Conservation (phyloP, 2,888 invertebrate species). For the Trisateles emortualis region DNA sequence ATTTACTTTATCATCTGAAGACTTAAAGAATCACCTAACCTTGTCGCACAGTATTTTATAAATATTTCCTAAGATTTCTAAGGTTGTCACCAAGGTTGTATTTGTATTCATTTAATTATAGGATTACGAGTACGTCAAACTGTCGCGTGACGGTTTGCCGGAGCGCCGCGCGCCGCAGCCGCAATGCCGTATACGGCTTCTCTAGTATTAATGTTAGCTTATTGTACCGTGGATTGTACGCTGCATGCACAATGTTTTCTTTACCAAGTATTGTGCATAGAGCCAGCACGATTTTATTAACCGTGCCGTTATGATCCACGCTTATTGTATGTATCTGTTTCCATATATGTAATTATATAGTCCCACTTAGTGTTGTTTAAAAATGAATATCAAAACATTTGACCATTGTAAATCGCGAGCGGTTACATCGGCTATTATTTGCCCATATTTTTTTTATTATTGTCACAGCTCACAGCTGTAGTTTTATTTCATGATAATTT, state of each 20-base stretch:
- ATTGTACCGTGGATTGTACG: constrained; percentile 21
- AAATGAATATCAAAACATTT: neutral
- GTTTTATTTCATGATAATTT: too few relatives aligned
- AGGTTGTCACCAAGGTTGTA: constrained; percentile 50
- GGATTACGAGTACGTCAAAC: constrained; percentile 61
- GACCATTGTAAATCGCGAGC: neutral
- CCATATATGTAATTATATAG: neutral
- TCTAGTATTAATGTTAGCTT: constrained; percentile 30
- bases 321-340: neutral
- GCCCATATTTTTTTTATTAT: too few relatives aligned
- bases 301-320: constrained; percentile 5
- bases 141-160: constrained; percentile 53
- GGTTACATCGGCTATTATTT: too few relatives aligned
- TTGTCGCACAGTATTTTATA: neutral
- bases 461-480: too few relatives aligned
- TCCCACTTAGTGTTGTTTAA: neutral
- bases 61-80: constrained; percentile 36
- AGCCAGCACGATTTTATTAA: constrained; percentile 4
- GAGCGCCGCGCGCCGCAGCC: constrained; percentile 25
- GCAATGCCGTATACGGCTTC: constrained; percentile 49
- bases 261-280: constrained; percentile 12
- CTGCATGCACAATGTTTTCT: constrained; percentile 21
- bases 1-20: too few relatives aligned
- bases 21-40: too few relatives aligned
- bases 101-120: constrained; percentile 70